These are phyloP conservation scores for Chlorospingus flavigularis DNA, from an alignment of 2,797 vertebrate genomes.

Conservation along the genomic window DNA sequence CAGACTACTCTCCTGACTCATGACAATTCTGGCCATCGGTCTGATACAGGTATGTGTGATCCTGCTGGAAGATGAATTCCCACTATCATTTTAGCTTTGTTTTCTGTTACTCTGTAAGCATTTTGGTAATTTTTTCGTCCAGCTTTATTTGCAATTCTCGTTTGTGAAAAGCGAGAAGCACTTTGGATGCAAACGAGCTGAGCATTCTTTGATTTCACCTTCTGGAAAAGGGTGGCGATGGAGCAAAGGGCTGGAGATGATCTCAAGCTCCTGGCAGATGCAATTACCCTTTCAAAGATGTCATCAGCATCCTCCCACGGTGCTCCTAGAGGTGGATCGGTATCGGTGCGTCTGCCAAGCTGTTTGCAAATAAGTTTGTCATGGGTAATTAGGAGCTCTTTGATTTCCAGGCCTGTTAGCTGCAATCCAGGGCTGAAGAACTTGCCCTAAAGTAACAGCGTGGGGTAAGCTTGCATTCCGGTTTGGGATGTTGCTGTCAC, in stretches of 20 bases:
- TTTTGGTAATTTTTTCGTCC: background rate
- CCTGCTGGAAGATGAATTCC: background rate
- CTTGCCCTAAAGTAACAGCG: conserved; percentile 10
- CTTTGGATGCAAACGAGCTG: background rate
- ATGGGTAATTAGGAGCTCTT: background rate
- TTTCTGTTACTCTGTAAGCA: background rate
- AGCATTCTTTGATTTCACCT: conserved; percentile 9
- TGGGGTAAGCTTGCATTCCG: background rate
- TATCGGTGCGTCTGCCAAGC: background rate
- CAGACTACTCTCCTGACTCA: accelerated
- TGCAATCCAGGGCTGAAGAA: background rate
- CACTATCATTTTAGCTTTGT: background rate
- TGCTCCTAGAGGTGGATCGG: background rate
- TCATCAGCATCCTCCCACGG: conserved; percentile 8
- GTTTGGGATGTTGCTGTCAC: background rate
- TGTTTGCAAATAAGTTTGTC: conserved; percentile 37
- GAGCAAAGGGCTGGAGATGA: conserved; percentile 2
- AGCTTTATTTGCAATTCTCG: background rate
- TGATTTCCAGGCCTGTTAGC: conserved; percentile 1
- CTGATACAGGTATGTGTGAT: background rate
- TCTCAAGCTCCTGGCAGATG: background rate
- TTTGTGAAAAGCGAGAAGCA: background rate
- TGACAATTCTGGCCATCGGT: accelerated
- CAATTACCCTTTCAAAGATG: conserved; percentile 9
- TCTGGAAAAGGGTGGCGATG: background rate